Percentiles rank a stretch among this genome's conserved stretches.
These are phyloP conservation scores for Triplophysa dalaica DNA, from an alignment of 2,113 vertebrate genomes.

Conservation along the genomic window DNA sequence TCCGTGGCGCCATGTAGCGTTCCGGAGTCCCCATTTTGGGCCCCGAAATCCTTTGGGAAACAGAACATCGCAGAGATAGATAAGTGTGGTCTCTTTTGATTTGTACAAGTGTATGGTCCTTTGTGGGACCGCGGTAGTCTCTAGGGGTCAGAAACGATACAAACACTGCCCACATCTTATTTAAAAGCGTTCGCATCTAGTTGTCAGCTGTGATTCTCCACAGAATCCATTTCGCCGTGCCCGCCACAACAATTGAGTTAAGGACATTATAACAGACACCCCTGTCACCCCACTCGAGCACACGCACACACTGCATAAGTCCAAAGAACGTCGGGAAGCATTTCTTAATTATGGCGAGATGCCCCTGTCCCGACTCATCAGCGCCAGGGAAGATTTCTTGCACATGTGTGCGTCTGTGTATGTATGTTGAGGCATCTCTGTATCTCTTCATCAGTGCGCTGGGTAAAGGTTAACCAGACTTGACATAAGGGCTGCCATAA, in stretches of 20 bases:
- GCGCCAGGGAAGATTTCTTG: conserved; percentile 7
- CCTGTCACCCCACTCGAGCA: conserved; percentile 35
- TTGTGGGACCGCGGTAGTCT: too few species aligned
- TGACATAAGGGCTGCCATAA: conserved; percentile 72
- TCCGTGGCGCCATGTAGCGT: too few species aligned
- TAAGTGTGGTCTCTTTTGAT: too few species aligned
- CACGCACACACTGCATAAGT: not conserved
- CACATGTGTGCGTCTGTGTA: conserved; percentile 34
- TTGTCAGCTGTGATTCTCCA: conserved; percentile 70
- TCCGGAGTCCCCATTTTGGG: too few species aligned
- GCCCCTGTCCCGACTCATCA: conserved; percentile 49
- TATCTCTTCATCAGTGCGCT: conserved; percentile 50
- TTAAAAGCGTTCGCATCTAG: conserved; percentile 48
- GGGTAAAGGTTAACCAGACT: conserved; percentile 64
- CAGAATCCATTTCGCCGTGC: conserved; percentile 65
- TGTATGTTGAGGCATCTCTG: conserved; percentile 55
- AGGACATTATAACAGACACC: conserved; percentile 64
- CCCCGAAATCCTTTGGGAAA: too few species aligned
- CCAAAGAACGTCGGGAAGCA: conserved; percentile 14
- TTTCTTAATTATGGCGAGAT: conserved; percentile 71
- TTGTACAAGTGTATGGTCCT: too few species aligned
- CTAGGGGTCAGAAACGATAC: conserved; percentile 6
- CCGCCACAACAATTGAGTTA: conserved; percentile 66
- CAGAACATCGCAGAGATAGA: too few species aligned
- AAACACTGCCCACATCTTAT: too few species aligned